Base-by-base conservation (phyloP, 2,113 vertebrate species). In the Cinclus mexicanus region DNA sequence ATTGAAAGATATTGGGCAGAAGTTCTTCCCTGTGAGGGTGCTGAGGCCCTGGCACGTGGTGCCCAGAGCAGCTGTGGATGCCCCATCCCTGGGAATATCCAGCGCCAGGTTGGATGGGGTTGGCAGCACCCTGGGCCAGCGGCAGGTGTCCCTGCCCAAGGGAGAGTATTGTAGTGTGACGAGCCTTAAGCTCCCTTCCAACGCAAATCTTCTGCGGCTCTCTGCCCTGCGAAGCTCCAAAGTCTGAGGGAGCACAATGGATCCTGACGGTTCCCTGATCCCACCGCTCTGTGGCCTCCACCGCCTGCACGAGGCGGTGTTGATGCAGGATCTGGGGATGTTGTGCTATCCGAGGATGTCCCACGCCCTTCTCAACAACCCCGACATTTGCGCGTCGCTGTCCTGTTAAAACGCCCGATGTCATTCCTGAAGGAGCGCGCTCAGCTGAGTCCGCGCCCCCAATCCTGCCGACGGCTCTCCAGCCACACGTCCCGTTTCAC, bases 391-490 rank as follows among this genome's bases (percentile, higher is more conserved):
- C 7, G 8, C 4, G 37, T 10, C 6, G 7, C 90, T 9, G 11
- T 24, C 49, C 68, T 1, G 0, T 11, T 7, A 29, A 16, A 37
- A 6, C 11, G 19, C 11, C 9, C 2, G 18, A 4, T 19, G 31
- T 7, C 31, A 44, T 13, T 82, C 11, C 31, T 3, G 6, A 24
- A 29, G 56, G 37, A 61, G 3, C 10, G 3, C 0, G 31, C n/a
- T 11, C 10, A 2, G 31, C 42, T 28, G 10, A 35, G 14, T 4
- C 57, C 25, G 0, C 0, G n/a, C 37, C 20, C 25, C 55, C 52
- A n/a, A n/a, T 0, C 1, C 0, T 6, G 4, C 39, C 21, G 0
- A 22, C 11, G 63, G 7, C 21, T 39, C n/a, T 24, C 1, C 17
- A 4, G 31, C 37, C 1, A 8, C 7, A 3, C 1, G 3, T 42